Percentiles rank a stretch among this genome's conserved stretches.
These are phyloP conservation scores for Garrulus glandarius DNA, from an alignment of 2,797 vertebrate species.

Conservation along the genomic window DNA sequence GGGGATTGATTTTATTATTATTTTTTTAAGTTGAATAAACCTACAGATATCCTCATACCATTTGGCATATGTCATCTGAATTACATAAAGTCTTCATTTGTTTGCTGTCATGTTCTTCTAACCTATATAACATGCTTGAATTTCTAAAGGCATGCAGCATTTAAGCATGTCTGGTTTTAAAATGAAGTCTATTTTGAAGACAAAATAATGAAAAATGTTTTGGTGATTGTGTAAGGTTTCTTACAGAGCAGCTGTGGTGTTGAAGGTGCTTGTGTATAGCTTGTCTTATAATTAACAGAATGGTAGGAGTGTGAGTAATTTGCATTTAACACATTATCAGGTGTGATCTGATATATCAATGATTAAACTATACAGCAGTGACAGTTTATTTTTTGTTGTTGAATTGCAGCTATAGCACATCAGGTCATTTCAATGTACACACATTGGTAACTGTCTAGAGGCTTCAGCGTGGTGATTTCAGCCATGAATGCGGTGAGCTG, in stretches of 20 bases:
- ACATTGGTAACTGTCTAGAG: neutral
- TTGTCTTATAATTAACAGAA: neutral
- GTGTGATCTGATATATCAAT: neutral
- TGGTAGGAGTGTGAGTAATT: neutral
- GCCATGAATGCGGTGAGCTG: neutral
- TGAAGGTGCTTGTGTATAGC: neutral
- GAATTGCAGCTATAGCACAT: neutral
- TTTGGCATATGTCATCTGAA: neutral
- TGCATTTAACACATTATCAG: neutral
- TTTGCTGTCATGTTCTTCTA: neutral
- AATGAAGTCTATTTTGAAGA: conserved; percentile 1
- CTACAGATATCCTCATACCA: neutral
- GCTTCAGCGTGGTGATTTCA: neutral
- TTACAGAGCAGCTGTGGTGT: neutral
- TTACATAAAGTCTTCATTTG: conserved; percentile 1
- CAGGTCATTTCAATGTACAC: neutral
- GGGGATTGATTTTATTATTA: neutral
- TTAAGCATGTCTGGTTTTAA: neutral
- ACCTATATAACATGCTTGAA: neutral
- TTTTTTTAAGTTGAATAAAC: neutral
- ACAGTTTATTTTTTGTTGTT: neutral
- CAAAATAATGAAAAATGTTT: neutral
- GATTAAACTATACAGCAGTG: neutral
- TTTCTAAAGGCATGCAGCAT: neutral
- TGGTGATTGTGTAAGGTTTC: neutral